Evolutionary conservation across 92 coral and sea anemone genomes (phyloP), one percentile per base, ranked within the genome.

Genomic region (Paramuricea clavata): DNA sequence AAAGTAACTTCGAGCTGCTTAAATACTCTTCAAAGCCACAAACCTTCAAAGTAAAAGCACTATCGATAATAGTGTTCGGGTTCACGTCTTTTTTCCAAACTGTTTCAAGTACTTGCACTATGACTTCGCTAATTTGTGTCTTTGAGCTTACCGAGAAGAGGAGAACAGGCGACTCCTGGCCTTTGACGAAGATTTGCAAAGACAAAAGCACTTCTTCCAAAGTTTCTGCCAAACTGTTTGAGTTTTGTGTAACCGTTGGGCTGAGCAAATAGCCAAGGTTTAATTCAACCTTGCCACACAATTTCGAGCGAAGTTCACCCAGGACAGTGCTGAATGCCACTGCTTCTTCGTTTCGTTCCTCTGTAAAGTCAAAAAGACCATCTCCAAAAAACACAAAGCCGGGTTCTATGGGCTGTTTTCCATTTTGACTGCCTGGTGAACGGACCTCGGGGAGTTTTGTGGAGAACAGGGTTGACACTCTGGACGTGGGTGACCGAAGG

Each of bases 21-120:
- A 97, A 93, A 71, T 91, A 97, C 88, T 97, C 99, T 9, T 98
- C 91, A 47, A 78, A 92, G 16, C 99, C 99, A 93, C 99, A 97
- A 8, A 97, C 94, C 77, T 97, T 94, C 54, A 97, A 80, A 15
- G 95, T 91, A 78, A 81, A 93, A 9, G 88, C 95, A 49, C 82
- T 57, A 16, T 90, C 36, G 19, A 81, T 85, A n/a, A 88, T 87
- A 30, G 72, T 83, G 44, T 86, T 82, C 50, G 83, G 30, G 27
- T 69, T 49, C 1, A 75, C 89, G 26, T 71, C 82, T 74, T 83
- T 86, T 54, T 94, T 94, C 6, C 95, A 91, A 49, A 94, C 57
- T 74, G 91, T 89, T 35, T 93, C 90, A 56, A 97, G 71, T 0
- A 92, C 91, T 19, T 93, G 83, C 54, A 92, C 93, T 39, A 94